Percentiles rank a stretch among this genome's conserved stretches.
phyloP scores from a whole-genome alignment of 2,113 vertebrate species.

The Vulpes vulpes region DNA sequence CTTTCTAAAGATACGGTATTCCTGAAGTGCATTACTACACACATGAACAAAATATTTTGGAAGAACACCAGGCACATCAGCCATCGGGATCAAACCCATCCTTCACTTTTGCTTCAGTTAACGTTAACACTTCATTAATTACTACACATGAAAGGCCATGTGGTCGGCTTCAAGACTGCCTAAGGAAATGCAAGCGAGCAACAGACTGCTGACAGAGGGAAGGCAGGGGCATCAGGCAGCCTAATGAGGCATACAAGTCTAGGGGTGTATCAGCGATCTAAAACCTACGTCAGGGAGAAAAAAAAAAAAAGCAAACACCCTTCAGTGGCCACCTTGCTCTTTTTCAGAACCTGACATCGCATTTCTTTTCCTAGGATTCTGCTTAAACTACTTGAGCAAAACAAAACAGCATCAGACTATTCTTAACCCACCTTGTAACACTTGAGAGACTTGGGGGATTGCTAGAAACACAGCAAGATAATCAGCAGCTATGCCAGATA shows the following conservation, averaged over 20 bases:
- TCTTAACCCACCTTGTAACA: slow-evolving; percentile 59
- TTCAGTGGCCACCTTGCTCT: slow-evolving; percentile 81
- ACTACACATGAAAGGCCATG: neutral
- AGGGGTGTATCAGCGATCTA: slow-evolving; percentile 42
- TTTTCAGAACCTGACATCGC: slow-evolving; percentile 85
- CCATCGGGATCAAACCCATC: neutral
- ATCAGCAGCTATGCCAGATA: slow-evolving; percentile 40
- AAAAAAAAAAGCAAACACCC: slow-evolving; percentile 78
- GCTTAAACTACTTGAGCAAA: slow-evolving; percentile 86
- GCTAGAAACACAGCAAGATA: slow-evolving; percentile 61
- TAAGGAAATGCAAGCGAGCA: slow-evolving; percentile 56
- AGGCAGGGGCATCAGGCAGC: neutral
- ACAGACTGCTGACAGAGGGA: slow-evolving; percentile 25
- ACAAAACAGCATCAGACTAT: slow-evolving; percentile 84
- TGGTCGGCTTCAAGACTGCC: neutral
- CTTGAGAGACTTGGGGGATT: neutral
- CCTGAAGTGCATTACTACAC: neutral
- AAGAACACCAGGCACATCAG: neutral
- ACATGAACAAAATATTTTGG: neutral
- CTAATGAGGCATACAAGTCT: neutral
- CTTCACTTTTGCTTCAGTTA: slow-evolving; percentile 59
- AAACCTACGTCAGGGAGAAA: neutral
- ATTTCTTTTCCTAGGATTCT: slow-evolving; percentile 79
- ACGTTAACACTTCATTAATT: slow-evolving; percentile 33
- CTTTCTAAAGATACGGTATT: slow-evolving; percentile 51